A percentile compares a stretch with the other conserved stretches of the same genome.
These are phyloP conservation scores for Holotrichia oblita DNA, from an alignment of 1,140 invertebrate genomes.

Conservation along the genomic window DNA sequence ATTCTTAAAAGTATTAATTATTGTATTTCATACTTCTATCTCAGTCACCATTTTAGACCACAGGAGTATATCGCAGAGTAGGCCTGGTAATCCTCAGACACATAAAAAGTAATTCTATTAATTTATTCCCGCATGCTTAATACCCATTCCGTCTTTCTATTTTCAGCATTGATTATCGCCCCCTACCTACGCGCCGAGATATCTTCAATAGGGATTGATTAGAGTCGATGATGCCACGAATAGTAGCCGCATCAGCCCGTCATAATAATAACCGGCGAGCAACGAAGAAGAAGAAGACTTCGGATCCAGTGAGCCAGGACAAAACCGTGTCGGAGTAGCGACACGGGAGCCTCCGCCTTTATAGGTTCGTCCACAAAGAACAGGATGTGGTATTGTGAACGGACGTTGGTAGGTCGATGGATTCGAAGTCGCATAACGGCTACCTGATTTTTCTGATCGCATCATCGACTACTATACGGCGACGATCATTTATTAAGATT, in stretches of 20 bases:
- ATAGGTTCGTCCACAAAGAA: constrained; percentile 12
- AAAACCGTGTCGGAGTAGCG: not conserved
- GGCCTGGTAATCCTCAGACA: not conserved
- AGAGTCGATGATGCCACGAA: constrained; percentile 23
- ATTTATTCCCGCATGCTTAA: not conserved
- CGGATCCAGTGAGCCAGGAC: not conserved
- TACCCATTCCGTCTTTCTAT: not conserved
- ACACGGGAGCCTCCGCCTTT: not conserved
- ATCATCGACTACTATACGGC: not conserved
- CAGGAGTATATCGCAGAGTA: too few relatives aligned
- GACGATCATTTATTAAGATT: constrained; percentile 31
- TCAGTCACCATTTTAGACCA: too few relatives aligned
- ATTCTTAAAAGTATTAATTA: too few relatives aligned
- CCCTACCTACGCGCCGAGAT: not conserved
- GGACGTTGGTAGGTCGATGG: not conserved
- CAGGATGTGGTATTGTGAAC: constrained; percentile 26
- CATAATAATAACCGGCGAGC: constrained; percentile 18
- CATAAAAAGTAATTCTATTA: not conserved
- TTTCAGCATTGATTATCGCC: not conserved
- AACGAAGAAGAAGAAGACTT: constrained; percentile 9
- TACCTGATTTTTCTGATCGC: constrained; percentile 36
- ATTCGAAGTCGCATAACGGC: constrained; percentile 13
- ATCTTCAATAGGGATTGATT: constrained; percentile 10
- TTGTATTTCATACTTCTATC: too few relatives aligned
- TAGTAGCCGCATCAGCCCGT: not conserved